Evolutionary conservation across 1,140 invertebrate genomes (phyloP).

Genomic region (Trachelipus rathkii): DNA sequence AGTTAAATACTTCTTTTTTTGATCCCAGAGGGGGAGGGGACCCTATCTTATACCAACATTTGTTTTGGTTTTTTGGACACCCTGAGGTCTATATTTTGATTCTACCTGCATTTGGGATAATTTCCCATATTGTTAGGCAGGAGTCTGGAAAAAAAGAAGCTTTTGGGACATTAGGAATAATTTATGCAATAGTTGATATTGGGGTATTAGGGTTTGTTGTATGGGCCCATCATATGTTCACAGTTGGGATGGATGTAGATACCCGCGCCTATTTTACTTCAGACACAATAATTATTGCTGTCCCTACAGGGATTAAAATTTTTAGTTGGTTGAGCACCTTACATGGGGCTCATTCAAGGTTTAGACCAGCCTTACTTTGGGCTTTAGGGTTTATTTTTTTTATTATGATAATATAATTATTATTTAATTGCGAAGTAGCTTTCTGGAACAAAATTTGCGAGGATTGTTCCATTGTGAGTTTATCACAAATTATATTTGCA

Average conservation of each 20-base stretch:
- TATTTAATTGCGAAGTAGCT: too few relatives aligned
- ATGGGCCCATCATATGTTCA: conserved; percentile 71
- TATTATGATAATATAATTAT: too few relatives aligned
- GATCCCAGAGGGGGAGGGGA: conserved; percentile 54
- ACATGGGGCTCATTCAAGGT: conserved; percentile 54
- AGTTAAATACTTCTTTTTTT: conserved; percentile 56
- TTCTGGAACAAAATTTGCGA: too few relatives aligned
- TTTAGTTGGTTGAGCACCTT: too few relatives aligned
- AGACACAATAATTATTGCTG: conserved; percentile 64
- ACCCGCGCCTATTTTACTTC: conserved; percentile 69
- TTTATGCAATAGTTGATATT: conserved; percentile 61
- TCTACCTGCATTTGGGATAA: conserved; percentile 60
- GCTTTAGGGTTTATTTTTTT: conserved; percentile 67
- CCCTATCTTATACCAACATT: conserved; percentile 58
- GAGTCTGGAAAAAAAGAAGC: conserved; percentile 59
- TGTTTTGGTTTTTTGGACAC: too few relatives aligned
- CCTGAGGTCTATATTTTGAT: conserved; percentile 71
- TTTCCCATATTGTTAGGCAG: conserved; percentile 61
- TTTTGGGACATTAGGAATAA: conserved; percentile 60
- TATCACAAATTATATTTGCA: too few relatives aligned
- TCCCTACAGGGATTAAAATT: conserved; percentile 61
- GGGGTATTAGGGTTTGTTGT: conserved; percentile 66
- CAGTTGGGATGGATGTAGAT: conserved; percentile 67
- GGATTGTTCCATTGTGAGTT: too few relatives aligned
- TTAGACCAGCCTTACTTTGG: conserved; percentile 59